Base-by-base conservation (phyloP, 2,888 invertebrate species). In the Stramonita haemastoma region DNA sequence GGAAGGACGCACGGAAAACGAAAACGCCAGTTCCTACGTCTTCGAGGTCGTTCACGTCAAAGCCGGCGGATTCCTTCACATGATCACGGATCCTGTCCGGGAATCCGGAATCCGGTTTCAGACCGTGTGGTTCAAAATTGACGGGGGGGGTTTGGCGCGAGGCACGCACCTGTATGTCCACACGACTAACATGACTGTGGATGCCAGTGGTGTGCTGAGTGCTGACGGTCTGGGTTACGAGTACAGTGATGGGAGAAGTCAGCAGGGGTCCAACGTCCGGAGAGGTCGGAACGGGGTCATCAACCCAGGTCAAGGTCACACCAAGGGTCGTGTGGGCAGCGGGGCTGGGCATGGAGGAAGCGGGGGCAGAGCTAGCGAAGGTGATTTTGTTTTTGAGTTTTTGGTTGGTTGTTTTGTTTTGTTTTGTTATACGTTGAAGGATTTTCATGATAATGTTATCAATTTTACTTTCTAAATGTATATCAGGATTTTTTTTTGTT, bases 301-400 rank as follows among this genome's bases (percentile, higher is more conserved):
- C 70, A 94, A 94, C 89, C 93, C 93, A 66, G 94, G 94, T 66
- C 89, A 90, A 17, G 94, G 94, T 22, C 79, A 88, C 15, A 87
- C 91, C n/a, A 90, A 91, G 13, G 87, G 91, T 34, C 85, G 32
- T 6, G 90, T 90, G 13, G 92, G 93, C 29, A 92, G 93, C 26
- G 94, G 94, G 22, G 94, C 92, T 11, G 94, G 94, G 1, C 93
- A 94, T 91, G 94, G 94, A 22, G 94, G 94, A 15, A 93, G 93
- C 90, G 94, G 94, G 57, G 94, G 93, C 17, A 46, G 46, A 46
- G 46, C 46, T 46, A 46, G 46, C 46, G 46, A 46, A 46, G 46
- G 46, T 46, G 8, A 5, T 2, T 46, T 46, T 46, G 46, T 46
- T 46, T 46, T 46, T 46, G 46, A 46, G 8, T 46, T 46, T 2